Evolutionary conservation across 2,888 invertebrate genomes (phyloP), one percentile per base, ranked within the genome.

Genomic region (Neoascia interrupta): DNA sequence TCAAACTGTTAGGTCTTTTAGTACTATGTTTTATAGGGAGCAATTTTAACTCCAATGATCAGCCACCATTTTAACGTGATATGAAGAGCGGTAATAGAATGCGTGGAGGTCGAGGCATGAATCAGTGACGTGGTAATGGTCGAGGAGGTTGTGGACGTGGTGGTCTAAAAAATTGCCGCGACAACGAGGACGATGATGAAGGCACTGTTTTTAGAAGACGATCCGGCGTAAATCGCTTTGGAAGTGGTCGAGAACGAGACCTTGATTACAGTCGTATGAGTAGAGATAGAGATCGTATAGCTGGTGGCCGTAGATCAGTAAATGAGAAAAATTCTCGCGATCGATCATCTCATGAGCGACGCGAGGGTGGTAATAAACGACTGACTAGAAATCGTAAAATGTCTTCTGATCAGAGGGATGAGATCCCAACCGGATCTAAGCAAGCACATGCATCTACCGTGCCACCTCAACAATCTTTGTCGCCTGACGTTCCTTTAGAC

Each of bases 121-220:
- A 81, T 43, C 73, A 79, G 4, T 82, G 83, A 45, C 83, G 84
- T 8, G 80, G 83, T 0, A 80, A 83, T 0, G 81, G 85, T 10
- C 83, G 84, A 10, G 53, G 68, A 16, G 84, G 85, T 13, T n/a
- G n/a, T n/a, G n/a, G n/a, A n/a, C 84, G 85, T 75, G 83, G 84
- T 6, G 81, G 84, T 5, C 82, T 8, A 15, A 84, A 83, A 21
- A 87, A 88, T 70, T 87, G 89, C 80, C 88, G 85, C 66, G 88
- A 85, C 80, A 88, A 85, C 58, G 88, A 86, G 31, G 84, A 82
- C 5, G 86, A 82, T 34, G 87, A 82, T 6, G 79, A 81, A 83
- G 72, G 81, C 19, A 84, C 83, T 43, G 75, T 86, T 47, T 86
- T 86, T 60, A 84, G 87, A 64, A 81, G 85, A 15, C 82, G 85